A percentile compares a stretch with the other conserved stretches of the same genome.
These are phyloP conservation scores for Synergus umbraculus DNA, from an alignment of 2,888 invertebrate genomes.

Conservation along the genomic window DNA sequence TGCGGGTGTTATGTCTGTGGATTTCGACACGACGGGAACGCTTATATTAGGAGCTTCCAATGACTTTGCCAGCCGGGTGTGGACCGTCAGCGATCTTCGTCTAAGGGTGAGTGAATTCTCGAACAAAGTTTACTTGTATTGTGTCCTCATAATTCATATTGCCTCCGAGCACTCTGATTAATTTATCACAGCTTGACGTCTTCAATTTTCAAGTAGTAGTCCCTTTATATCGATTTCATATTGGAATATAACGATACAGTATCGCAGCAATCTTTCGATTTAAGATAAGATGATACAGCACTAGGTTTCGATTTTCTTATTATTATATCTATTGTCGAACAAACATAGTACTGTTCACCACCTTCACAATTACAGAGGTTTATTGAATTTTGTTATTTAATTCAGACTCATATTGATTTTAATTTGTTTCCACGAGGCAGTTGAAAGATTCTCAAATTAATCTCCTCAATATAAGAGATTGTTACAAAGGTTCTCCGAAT, in stretches of 20 bases:
- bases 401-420: not conserved
- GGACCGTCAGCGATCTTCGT: constrained; percentile 94
- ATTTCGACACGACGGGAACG: constrained; percentile 94
- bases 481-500: not conserved
- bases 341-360: not conserved
- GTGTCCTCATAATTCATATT: not conserved
- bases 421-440: not conserved
- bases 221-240: not conserved
- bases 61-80: constrained; percentile 97
- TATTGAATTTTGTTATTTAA: too few relatives aligned
- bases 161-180: not conserved
- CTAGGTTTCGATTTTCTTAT: not conserved
- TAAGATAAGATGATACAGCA: not conserved
- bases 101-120: constrained; percentile 85
- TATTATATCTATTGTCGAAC: not conserved
- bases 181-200: not conserved
- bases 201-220: not conserved
- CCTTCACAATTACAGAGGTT: too few relatives aligned
- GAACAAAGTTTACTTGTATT: not conserved
- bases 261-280: not conserved
- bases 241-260: not conserved
- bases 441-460: not conserved
- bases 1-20: constrained; percentile 96
- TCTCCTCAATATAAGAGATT: not conserved
- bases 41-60: constrained; percentile 95